These are phyloP conservation scores for Peromyscus nudipes DNA, from an alignment of 2,797 vertebrate species.

Conservation along the genomic window DNA sequence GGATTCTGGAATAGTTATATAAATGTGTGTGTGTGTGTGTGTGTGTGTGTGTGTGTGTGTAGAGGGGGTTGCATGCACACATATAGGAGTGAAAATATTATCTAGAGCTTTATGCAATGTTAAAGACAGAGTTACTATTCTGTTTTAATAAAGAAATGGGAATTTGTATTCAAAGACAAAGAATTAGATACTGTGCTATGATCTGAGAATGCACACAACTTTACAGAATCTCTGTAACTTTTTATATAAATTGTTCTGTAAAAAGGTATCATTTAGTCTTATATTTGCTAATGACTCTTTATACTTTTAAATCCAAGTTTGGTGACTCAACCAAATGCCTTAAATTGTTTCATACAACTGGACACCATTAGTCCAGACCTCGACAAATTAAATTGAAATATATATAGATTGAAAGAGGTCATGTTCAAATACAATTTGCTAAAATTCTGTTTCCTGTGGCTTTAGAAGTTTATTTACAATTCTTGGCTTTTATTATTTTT, in stretches of 20 bases:
- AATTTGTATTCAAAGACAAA: not conserved
- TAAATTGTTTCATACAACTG: not conserved
- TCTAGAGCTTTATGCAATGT: not conserved
- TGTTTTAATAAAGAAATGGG: not conserved
- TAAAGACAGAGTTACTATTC: not conserved
- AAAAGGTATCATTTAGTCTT: not conserved
- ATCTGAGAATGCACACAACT: not conserved
- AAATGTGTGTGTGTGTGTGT: not conserved
- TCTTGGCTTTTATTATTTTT: not conserved
- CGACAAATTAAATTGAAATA: not conserved
- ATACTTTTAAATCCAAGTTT: not conserved
- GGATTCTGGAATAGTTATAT: not conserved
- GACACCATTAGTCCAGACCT: not conserved
- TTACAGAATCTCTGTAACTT: not conserved
- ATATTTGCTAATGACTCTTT: not conserved
- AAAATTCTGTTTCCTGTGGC: not conserved
- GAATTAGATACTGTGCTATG: not conserved
- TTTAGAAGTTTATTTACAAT: not conserved
- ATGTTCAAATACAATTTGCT: not conserved
- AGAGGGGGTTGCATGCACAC: too few species aligned
- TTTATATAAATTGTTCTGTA: not conserved
- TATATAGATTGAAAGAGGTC: not conserved
- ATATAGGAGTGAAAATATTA: not conserved
- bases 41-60: not conserved
- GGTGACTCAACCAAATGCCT: not conserved